Evolutionary conservation across 2,888 invertebrate species (phyloP).

Genomic region (Pristionchus mayeri): DNA sequence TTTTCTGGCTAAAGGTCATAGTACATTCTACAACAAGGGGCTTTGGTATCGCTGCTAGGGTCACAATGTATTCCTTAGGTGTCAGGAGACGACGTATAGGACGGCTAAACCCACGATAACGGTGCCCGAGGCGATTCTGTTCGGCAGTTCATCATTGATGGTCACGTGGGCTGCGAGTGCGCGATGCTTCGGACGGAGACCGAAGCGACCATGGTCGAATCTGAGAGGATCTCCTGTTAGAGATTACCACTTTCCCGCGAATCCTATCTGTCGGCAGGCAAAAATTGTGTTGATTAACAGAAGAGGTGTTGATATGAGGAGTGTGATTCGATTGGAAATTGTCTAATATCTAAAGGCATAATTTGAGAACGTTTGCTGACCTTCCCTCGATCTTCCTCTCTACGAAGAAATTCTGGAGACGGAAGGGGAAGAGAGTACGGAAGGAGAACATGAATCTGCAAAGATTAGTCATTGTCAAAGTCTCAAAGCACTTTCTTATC

Average conservation of each 20-base stretch:
- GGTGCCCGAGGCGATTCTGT: constrained; percentile 76
- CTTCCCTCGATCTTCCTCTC: constrained; percentile 55
- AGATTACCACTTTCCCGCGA: no score
- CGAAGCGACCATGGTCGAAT: constrained; percentile 77
- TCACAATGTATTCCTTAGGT: no score
- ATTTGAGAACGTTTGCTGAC: constrained; percentile 7
- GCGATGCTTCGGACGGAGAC: constrained; percentile 77
- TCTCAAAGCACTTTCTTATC: not conserved
- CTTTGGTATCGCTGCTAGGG: no score
- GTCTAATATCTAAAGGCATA: no score
- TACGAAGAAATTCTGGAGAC: constrained; percentile 55
- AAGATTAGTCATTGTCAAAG: not conserved
- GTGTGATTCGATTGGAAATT: not conserved
- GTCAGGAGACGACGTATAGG: not conserved
- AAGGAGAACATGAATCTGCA: constrained; percentile 55
- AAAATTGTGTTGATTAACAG: no score
- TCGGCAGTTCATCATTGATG: constrained; percentile 79
- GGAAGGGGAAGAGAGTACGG: constrained; percentile 49
- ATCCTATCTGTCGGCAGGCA: no score
- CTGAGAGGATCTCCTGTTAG: no score
- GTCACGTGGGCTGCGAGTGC: constrained; percentile 62
- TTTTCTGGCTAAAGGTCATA: no score
- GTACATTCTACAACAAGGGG: no score
- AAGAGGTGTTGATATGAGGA: no score
- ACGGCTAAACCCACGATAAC: constrained; percentile 52